These are phyloP conservation scores for Leucosticte australis DNA, from an alignment of 2,113 vertebrate species.

Conservation along the genomic window DNA sequence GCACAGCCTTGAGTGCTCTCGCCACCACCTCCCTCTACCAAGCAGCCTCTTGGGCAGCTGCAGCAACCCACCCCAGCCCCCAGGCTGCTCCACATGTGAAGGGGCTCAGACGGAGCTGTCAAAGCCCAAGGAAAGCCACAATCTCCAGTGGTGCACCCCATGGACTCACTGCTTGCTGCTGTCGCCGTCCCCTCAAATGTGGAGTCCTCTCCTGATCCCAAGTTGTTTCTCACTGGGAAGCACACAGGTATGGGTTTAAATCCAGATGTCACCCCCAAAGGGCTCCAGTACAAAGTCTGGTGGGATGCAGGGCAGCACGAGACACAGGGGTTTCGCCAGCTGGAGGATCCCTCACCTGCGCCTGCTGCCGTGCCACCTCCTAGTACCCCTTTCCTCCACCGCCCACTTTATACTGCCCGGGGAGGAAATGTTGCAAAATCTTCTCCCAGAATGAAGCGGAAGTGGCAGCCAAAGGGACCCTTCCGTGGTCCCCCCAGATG, in stretches of 20 bases:
- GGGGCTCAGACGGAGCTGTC: no score
- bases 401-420: neutral
- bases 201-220: neutral
- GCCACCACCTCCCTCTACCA: accelerated
- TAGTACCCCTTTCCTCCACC: neutral
- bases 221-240: neutral
- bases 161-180: neutral
- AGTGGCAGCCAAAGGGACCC: neutral
- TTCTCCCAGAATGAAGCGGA: neutral
- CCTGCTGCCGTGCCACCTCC: accelerated
- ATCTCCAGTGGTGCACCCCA: neutral
- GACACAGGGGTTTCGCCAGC: accelerated
- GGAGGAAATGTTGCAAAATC: conserved; percentile 57
- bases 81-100: neutral
- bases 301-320: neutral
- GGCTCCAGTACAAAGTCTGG: accelerated
- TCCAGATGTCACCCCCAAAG: neutral
- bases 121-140: neutral
- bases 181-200: accelerated
- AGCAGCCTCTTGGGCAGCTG: neutral
- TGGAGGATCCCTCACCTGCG: neutral
- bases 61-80: neutral
- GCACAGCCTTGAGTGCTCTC: neutral
- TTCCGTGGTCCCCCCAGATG: neutral
- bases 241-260: accelerated